Percentiles rank a stretch among this genome's conserved stretches.
Conservation (phyloP, 2,797 vertebrate species). For the Numenius phaeopus region DNA sequence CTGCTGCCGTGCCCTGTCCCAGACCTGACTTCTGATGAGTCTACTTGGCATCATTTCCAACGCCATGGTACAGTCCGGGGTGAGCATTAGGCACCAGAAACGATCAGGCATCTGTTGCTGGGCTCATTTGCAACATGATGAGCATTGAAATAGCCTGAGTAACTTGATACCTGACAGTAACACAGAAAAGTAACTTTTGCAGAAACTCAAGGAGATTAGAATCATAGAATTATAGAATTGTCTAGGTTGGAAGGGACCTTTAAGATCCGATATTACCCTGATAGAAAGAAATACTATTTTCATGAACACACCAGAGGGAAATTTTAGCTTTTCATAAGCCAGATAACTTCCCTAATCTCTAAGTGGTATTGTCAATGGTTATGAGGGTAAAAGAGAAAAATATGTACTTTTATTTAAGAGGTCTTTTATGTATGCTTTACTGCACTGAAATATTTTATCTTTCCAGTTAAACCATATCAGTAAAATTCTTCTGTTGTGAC, state of each 20-base stretch:
- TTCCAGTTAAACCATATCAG: neutral
- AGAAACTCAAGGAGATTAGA: neutral
- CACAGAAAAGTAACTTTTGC: neutral
- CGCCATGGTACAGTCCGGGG: rapidly evolving
- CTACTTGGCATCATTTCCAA: neutral
- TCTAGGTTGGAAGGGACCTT: too few species aligned
- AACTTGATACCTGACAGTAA: neutral
- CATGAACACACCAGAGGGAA: neutral
- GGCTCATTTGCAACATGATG: neutral
- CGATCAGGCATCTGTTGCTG: neutral
- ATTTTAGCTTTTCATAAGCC: conserved; percentile 24
- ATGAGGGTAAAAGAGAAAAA: conserved; percentile 31
- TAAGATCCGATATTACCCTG: neutral
- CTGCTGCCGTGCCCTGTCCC: neutral
- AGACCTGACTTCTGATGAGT: neutral
- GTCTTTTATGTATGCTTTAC: neutral
- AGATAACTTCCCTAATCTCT: neutral
- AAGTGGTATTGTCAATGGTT: neutral
- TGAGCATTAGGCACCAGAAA: neutral
- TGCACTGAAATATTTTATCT: neutral
- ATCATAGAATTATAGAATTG: too few species aligned
- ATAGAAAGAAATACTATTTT: conserved; percentile 21
- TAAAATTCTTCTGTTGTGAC: conserved; percentile 7
- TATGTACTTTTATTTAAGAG: neutral
- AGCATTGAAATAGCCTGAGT: neutral